Conservation (phyloP, 2,797 vertebrate species). For the Falco cherrug region DNA sequence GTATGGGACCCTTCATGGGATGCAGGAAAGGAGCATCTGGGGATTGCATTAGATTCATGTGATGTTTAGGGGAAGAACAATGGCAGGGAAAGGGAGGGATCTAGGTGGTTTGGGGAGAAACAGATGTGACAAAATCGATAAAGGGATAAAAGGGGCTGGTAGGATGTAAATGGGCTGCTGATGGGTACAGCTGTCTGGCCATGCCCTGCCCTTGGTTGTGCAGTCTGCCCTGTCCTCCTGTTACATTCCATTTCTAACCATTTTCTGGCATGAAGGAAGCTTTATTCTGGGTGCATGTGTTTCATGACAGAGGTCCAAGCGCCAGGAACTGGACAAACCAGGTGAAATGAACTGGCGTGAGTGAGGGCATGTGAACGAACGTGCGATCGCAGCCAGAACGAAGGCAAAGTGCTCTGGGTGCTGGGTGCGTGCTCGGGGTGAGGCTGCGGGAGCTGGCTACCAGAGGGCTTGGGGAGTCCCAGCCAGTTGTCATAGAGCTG, state of each 20-base stretch:
- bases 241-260: not conserved
- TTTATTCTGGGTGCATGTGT: not conserved
- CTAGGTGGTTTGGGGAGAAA: not conserved
- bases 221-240: not conserved
- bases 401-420: not conserved
- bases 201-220: not conserved
- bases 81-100: not conserved
- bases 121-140: not conserved
- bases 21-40: not conserved
- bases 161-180: not conserved
- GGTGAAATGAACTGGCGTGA: not conserved
- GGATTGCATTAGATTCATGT: not conserved
- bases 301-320: not conserved
- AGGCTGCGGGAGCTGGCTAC: not conserved
- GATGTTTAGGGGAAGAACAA: not conserved
- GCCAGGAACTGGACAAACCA: not conserved
- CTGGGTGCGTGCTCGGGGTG: no score
- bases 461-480: not conserved
- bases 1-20: not conserved
- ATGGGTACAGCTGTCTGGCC: not conserved
- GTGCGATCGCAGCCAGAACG: not conserved
- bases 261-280: not conserved
- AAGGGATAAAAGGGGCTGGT: not conserved
- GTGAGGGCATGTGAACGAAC: not conserved
- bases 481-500: not conserved